Base-by-base conservation (phyloP, 2,797 vertebrate genomes). In the Melanotaenia boesemani region DNA sequence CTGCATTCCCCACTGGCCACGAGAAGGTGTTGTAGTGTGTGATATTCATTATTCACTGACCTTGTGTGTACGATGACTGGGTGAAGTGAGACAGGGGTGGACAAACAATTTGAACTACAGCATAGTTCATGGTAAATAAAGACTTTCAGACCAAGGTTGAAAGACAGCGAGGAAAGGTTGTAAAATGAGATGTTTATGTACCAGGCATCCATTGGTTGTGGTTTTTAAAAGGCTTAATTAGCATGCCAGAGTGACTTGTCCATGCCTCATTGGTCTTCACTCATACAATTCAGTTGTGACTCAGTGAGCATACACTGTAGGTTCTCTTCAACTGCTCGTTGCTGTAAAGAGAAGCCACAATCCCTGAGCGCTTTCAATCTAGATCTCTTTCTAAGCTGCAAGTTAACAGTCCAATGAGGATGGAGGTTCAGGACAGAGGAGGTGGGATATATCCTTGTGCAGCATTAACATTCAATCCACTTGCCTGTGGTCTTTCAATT, bases 401-500 rank as follows among this genome's bases (percentile, higher is more conserved):
- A 48, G 61, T 37, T 12, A 50, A 24, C 5, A 16, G 50, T 36
- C 89, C 86, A 88, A 86, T 88, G 62, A 81, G 74, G 68, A 81
- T 9, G 41, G 39, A 71, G 72, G 66, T 37, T 76, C 13, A 46
- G 76, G 62, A 77, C 30, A 56, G 77, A 75, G 74, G 79, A 69
- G 89, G 86, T 70, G 74, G 87, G 78, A 30, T 55, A 60, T 59
- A 66, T 65, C 76, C 64, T 46, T 75, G 82, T 90, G 85, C 73
- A 67, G 84, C 81, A 87, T 91, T 90, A 89, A 87, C 91, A 90
- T 90, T 90, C 88, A 89, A 81, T 85, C 81, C 88, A 79, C 79
- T 90, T 82, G 89, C 91, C 91, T 82, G 80, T 89, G 89, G 90
- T 87, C 84, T 66, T 89, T 93, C 84, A 92, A 92, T 94, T 91